Conservation (phyloP, 53 echinoderm and acorn worm genomes). For the Actinopyga echinites region DNA sequence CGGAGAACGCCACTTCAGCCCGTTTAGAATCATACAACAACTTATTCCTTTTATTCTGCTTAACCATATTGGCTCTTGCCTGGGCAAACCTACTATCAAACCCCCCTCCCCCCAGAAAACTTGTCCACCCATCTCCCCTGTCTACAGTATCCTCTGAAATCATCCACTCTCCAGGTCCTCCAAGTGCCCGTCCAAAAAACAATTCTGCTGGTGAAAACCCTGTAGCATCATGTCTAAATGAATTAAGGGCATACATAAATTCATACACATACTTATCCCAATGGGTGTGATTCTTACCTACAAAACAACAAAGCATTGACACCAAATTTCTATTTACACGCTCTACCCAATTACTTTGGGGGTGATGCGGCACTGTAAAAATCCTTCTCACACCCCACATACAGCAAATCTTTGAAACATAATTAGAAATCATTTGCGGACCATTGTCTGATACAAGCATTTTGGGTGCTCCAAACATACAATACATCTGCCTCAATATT, state of each 20-base stretch:
- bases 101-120: neutral
- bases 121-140: no score
- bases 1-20: no score
- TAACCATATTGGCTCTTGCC: no score
- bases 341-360: conserved; percentile 66
- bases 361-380: conserved; percentile 58
- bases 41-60: conserved; percentile 1
- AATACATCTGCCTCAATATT: conserved; percentile 49
- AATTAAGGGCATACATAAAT: conserved; percentile 55
- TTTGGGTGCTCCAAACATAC: conserved; percentile 48
- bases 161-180: no score
- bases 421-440: conserved; percentile 46
- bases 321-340: no score
- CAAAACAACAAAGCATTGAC: conserved; percentile 36
- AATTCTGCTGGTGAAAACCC: conserved; percentile 47
- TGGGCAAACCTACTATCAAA: no score
- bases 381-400: conserved; percentile 41
- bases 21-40: no score
- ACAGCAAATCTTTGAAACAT: no score
- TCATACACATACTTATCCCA: conserved; percentile 62
- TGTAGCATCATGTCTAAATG: conserved; percentile 52
- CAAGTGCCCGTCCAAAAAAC: conserved; percentile 30
- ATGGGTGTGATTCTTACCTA: neutral
- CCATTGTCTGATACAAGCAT: conserved; percentile 65
- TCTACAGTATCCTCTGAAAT: no score